A percentile compares a stretch with the other conserved stretches of the same genome.
Conservation (phyloP, 2,888 invertebrate genomes). For the Lapara coniferarum region DNA sequence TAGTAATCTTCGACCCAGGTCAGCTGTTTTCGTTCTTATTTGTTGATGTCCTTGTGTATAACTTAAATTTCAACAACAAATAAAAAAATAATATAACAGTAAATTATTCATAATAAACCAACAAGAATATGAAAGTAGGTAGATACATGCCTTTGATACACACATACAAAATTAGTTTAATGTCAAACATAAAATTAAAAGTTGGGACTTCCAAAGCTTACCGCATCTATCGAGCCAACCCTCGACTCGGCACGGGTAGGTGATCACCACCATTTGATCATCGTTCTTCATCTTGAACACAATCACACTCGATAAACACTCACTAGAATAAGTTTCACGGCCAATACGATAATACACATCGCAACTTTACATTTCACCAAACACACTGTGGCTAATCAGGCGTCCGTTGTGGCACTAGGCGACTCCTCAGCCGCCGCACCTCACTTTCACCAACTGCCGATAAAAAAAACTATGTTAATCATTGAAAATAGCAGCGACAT, state of each 20-base stretch:
- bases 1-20: too few relatives aligned
- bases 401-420: slow-evolving; percentile 39
- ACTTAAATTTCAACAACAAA: too few relatives aligned
- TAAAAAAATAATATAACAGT: too few relatives aligned
- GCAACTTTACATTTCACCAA: slow-evolving; percentile 61
- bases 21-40: too few relatives aligned
- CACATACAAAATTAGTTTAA: not conserved
- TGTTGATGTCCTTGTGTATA: too few relatives aligned
- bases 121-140: too few relatives aligned
- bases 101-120: too few relatives aligned
- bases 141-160: too few relatives aligned
- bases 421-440: slow-evolving; percentile 55
- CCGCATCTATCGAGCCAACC: slow-evolving; percentile 80
- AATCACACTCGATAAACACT: slow-evolving; percentile 46
- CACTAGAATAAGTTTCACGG: slow-evolving; percentile 27
- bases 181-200: not conserved
- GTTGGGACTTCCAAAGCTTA: slow-evolving; percentile 49
- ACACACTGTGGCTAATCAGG: slow-evolving; percentile 46
- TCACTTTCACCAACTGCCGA: slow-evolving; percentile 76
- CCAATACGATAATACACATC: slow-evolving; percentile 38
- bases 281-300: slow-evolving; percentile 65
- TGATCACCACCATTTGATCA: slow-evolving; percentile 61
- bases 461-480: slow-evolving; percentile 58
- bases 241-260: slow-evolving; percentile 76
- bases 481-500: slow-evolving; percentile 44